phyloP scores from a whole-genome alignment of 2,888 invertebrate genomes.

The Cephus sareptanus region DNA sequence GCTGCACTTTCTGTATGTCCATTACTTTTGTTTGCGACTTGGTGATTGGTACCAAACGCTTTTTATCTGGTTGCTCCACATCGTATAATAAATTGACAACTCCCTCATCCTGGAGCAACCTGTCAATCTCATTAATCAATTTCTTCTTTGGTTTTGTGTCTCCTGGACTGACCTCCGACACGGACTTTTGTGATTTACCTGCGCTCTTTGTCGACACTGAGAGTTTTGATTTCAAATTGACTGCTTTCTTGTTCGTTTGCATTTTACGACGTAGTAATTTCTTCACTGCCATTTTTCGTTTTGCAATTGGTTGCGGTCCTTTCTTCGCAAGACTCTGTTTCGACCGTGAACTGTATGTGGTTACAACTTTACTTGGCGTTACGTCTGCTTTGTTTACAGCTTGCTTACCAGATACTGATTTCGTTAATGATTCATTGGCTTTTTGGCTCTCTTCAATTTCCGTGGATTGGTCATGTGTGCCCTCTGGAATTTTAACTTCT shows the following conservation, averaged over 20 bases:
- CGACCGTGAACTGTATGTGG: slow-evolving; percentile 9
- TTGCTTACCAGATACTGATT: slow-evolving; percentile 23
- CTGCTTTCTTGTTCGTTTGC: slow-evolving; percentile 31
- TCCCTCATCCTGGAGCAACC: slow-evolving; percentile 84
- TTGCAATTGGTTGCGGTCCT: slow-evolving; percentile 32
- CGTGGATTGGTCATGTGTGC: background rate
- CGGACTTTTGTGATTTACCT: background rate
- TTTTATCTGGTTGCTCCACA: slow-evolving; percentile 70
- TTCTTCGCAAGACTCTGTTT: slow-evolving; percentile 36
- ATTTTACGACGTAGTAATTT: slow-evolving; percentile 37
- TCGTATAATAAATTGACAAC: slow-evolving; percentile 88
- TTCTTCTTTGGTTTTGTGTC: slow-evolving; percentile 65
- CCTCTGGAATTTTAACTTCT: slow-evolving; percentile 7
- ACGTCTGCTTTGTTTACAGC: slow-evolving; percentile 26
- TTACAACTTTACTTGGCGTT: slow-evolving; percentile 7
- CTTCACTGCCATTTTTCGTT: slow-evolving; percentile 39
- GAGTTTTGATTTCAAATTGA: slow-evolving; percentile 34
- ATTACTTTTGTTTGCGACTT: slow-evolving; percentile 61
- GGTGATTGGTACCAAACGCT: slow-evolving; percentile 58
- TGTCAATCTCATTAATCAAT: slow-evolving; percentile 78
- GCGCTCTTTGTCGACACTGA: background rate
- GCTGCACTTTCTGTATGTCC: slow-evolving; percentile 60
- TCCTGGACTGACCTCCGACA: slow-evolving; percentile 19
- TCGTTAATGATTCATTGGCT: slow-evolving; percentile 11
- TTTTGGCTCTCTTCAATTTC: background rate